Evolutionary conservation across 2,797 vertebrate species (phyloP).

Genomic region (Atherinosoma microstoma): DNA sequence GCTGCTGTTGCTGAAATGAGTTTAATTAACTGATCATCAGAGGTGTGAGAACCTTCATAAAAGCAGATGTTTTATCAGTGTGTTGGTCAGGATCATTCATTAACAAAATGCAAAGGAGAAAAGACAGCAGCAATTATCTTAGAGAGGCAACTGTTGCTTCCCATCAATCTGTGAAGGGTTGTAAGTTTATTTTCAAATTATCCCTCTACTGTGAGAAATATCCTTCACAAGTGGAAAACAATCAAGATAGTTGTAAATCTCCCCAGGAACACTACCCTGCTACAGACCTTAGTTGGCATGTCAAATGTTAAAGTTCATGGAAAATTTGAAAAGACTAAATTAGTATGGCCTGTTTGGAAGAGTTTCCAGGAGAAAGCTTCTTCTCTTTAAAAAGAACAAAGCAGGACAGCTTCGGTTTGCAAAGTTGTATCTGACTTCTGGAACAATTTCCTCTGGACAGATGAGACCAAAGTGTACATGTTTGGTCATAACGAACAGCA

Average conservation of each 20-base stretch:
- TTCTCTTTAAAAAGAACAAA: neutral
- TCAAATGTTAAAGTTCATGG: neutral
- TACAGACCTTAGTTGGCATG: neutral
- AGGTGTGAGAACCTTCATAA: neutral
- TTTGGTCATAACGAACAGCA: neutral
- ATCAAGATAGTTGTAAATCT: neutral
- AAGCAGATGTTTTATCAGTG: neutral
- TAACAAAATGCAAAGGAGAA: neutral
- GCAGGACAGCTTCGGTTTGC: neutral
- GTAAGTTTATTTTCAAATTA: neutral
- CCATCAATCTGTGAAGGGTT: neutral
- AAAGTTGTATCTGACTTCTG: neutral
- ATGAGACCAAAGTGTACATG: neutral
- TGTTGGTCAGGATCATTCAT: neutral
- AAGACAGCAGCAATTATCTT: too few species aligned
- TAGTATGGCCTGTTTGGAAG: neutral
- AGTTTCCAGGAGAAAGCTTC: neutral
- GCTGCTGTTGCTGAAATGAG: neutral
- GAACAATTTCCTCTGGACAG: neutral
- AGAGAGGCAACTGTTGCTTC: neutral
- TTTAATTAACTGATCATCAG: neutral
- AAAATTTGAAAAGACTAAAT: neutral
- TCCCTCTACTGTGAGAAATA: neutral
- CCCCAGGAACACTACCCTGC: neutral
- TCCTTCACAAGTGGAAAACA: neutral